These are phyloP conservation scores for Thalpophila matura DNA, from an alignment of 2,888 invertebrate species.

Conservation along the genomic window DNA sequence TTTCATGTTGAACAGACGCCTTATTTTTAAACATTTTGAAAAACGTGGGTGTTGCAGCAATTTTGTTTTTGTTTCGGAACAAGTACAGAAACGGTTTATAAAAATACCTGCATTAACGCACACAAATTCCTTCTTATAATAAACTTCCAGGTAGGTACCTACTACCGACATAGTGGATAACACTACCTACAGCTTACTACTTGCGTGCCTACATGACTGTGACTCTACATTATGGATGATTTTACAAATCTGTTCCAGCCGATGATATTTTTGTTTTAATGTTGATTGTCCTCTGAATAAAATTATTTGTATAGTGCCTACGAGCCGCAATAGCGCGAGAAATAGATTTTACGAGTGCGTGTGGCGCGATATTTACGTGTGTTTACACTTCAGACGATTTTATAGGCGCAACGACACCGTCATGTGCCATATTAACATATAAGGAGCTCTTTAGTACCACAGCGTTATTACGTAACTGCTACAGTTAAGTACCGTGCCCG, in stretches of 20 bases:
- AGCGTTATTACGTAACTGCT: conserved; percentile 61
- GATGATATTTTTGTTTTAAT: conserved; percentile 65
- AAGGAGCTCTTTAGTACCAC: conserved; percentile 75
- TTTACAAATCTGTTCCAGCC: conserved; percentile 53
- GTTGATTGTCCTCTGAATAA: conserved; percentile 76
- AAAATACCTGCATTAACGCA: conserved; percentile 62
- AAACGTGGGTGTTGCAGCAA: conserved; percentile 68
- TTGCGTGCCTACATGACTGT: conserved; percentile 10
- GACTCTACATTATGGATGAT: conserved; percentile 37
- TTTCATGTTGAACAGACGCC: conserved; percentile 57
- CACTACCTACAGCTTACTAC: conserved; percentile 28
- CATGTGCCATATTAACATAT: conserved; percentile 79
- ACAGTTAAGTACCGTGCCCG: conserved; percentile 43
- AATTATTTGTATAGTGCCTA: conserved; percentile 76
- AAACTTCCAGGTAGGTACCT: conserved; percentile 31
- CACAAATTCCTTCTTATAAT: conserved; percentile 53
- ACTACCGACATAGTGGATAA: conserved; percentile 24
- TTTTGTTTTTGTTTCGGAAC: conserved; percentile 65
- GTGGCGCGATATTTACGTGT: conserved; percentile 88
- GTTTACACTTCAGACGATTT: conserved; percentile 89
- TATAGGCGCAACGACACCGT: conserved; percentile 90
- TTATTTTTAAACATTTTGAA: conserved; percentile 69
- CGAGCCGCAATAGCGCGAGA: conserved; percentile 82
- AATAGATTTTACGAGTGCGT: conserved; percentile 90
- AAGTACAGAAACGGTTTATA: conserved; percentile 55